Base-by-base conservation (phyloP, 2,888 invertebrate genomes). In the Cynaeus angustus region DNA sequence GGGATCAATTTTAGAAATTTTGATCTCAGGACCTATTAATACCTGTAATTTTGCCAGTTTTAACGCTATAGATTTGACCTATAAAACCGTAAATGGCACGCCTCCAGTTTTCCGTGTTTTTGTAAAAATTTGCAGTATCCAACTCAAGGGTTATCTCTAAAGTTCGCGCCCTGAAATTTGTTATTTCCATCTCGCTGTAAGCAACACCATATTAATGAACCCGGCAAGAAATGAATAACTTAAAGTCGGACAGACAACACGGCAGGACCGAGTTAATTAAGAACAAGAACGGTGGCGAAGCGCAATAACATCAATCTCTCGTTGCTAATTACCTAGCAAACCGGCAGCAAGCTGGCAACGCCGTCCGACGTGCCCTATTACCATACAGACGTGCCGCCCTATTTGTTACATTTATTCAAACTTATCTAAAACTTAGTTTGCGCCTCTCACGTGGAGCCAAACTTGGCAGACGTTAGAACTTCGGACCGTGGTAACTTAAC, bases 261-360 rank as follows among this genome's bases (percentile, higher is more conserved):
- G 72, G 70, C 74, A 74, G 75, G 74, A 75, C 75, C 70, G 66
- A 76, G 78, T 77, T 79, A 79, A 79, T 79, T 79, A 79, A 78
- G 78, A 76, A 78, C 74, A 78, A 76, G 77, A 75, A 71, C 73
- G 75, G 74, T 75, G 77, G 75, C 75, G 77, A 77, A 70, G 77
- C 77, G 77, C 77, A 75, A 76, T 77, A 79, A 77, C 79, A 78
- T 80, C 79, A 80, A 78, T 79, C 79, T 78, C 76, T 70, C 71
- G 67, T 70, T 73, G 75, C 78, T 79, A 79, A 79, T 79, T 79
- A 78, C 78, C 72, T 66, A 68, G 74, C 74, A 74, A 76, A 78
- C 70, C 74, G 71, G 75, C 71, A 72, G 74, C 68, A 69, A 74
- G 69, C 70, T 75, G 74, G 76, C 77, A 74, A 74, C 73, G 72